Conservation (phyloP, 2,888 invertebrate species). For the Perizoma affinitatum region DNA sequence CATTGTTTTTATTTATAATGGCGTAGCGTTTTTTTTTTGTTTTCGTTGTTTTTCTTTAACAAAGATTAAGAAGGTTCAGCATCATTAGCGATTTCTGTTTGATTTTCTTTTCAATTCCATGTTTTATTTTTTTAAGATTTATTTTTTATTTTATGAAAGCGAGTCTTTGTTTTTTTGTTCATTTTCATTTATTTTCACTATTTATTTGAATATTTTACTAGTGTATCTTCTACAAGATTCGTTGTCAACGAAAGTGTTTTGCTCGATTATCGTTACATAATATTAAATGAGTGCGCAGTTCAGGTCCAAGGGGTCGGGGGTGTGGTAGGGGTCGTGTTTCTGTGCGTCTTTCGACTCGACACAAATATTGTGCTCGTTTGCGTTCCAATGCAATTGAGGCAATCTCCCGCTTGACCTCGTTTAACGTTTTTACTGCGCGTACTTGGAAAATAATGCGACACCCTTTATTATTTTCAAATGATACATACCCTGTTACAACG, state of each 20-base stretch:
- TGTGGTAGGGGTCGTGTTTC: slow-evolving; percentile 17
- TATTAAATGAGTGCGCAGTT: slow-evolving; percentile 53
- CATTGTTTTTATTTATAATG: not conserved
- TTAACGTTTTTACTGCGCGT: slow-evolving; percentile 5
- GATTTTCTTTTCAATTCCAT: not conserved
- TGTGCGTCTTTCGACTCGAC: slow-evolving; percentile 2
- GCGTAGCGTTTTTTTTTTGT: slow-evolving; percentile 3
- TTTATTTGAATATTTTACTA: not conserved
- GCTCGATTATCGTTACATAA: slow-evolving; percentile 47
- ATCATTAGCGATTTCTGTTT: not conserved
- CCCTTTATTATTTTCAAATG: too few relatives aligned
- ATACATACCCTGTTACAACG: too few relatives aligned
- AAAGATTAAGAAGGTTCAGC: too few relatives aligned
- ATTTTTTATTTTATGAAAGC: too few relatives aligned
- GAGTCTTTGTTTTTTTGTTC: not conserved
- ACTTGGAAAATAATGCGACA: slow-evolving; percentile 5
- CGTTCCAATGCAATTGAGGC: slow-evolving; percentile 19
- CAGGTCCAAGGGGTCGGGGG: slow-evolving; percentile 26
- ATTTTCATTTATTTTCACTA: not conserved
- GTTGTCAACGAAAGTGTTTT: slow-evolving; percentile 1
- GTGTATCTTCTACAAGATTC: not conserved
- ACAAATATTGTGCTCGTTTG: slow-evolving; percentile 15
- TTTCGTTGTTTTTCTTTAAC: not conserved
- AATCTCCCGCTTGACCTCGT: slow-evolving; percentile 18
- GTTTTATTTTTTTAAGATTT: too few relatives aligned